Evolutionary conservation across 2,888 invertebrate genomes (phyloP).

Genomic region (Ctenicera cuprea): DNA sequence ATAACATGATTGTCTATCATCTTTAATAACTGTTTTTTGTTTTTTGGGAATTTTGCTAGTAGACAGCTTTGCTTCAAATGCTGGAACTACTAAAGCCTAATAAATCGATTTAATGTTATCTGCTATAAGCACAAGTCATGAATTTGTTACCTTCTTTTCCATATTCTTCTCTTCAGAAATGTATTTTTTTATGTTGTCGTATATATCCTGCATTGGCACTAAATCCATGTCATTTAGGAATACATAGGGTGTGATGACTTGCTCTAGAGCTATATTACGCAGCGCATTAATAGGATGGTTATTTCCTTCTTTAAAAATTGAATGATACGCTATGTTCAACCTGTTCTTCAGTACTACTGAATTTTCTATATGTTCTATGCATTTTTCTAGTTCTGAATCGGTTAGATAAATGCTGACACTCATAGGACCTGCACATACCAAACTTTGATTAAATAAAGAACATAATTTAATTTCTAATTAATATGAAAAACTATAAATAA

Average conservation of each 20-base stretch:
- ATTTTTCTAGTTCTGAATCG: conserved; percentile 89
- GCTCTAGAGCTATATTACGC: conserved; percentile 87
- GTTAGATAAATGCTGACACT: conserved; percentile 91
- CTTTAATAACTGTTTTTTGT: conserved; percentile 84
- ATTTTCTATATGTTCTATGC: conserved; percentile 83
- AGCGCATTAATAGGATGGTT: conserved; percentile 94
- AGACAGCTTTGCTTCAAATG: conserved; percentile 82
- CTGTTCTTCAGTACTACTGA: conserved; percentile 82
- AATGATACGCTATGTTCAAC: conserved; percentile 91
- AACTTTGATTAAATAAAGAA: no score
- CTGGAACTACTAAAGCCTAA: conserved; percentile 21
- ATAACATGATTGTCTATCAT: conserved; percentile 82
- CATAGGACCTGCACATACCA: conserved; percentile 86
- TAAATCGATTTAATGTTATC: conserved; percentile 7
- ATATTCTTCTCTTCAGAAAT: no score
- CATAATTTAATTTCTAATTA: no score
- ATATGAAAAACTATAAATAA: no score
- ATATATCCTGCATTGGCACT: no score
- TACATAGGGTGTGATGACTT: no score
- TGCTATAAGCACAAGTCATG: not conserved
- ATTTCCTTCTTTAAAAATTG: conserved; percentile 90
- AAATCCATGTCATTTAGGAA: no score
- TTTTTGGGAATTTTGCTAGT: conserved; percentile 83
- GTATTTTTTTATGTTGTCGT: no score
- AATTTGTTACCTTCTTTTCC: no score